Evolutionary conservation across 1,140 invertebrate genomes (phyloP).

Genomic region (Oncopodura yosiiana): DNA sequence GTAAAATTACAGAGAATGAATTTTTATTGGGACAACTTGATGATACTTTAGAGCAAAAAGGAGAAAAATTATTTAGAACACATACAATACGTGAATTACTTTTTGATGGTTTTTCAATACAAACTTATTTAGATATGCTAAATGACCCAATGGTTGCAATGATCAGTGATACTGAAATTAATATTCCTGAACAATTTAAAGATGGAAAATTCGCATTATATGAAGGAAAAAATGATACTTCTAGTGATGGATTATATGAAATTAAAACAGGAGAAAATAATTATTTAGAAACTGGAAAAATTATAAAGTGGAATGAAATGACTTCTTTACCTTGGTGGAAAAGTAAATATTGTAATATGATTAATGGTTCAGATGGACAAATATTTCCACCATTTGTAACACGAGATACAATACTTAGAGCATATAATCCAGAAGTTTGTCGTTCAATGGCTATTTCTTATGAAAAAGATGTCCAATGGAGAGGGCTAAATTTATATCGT

Average conservation of each 20-base stretch:
- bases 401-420: slow-evolving; percentile 28
- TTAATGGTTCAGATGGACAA: slow-evolving; percentile 61
- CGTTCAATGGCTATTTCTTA: slow-evolving; percentile 53
- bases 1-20: slow-evolving; percentile 5
- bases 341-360: slow-evolving; percentile 52
- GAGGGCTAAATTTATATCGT: slow-evolving; percentile 55
- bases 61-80: slow-evolving; percentile 12
- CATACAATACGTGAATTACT: slow-evolving; percentile 6
- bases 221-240: slow-evolving; percentile 32
- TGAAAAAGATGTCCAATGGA: slow-evolving; percentile 48
- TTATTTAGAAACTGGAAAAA: slow-evolving; percentile 53
- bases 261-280: slow-evolving; percentile 58
- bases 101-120: slow-evolving; percentile 17
- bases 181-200: slow-evolving; percentile 7
- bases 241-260: slow-evolving; percentile 47
- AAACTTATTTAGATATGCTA: slow-evolving; percentile 13
- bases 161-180: neutral
- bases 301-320: slow-evolving; percentile 51
- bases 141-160: slow-evolving; percentile 10
- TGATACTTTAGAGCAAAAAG: slow-evolving; percentile 5
- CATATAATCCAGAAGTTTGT: slow-evolving; percentile 19
- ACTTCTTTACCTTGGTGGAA: slow-evolving; percentile 49
- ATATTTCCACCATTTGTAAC: slow-evolving; percentile 61
- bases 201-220: slow-evolving; percentile 18
- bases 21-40: slow-evolving; percentile 2